Evolutionary conservation across 2,113 vertebrate genomes (phyloP), one percentile per base, ranked within the genome.

Genomic region (Stictonetta naevosa): DNA sequence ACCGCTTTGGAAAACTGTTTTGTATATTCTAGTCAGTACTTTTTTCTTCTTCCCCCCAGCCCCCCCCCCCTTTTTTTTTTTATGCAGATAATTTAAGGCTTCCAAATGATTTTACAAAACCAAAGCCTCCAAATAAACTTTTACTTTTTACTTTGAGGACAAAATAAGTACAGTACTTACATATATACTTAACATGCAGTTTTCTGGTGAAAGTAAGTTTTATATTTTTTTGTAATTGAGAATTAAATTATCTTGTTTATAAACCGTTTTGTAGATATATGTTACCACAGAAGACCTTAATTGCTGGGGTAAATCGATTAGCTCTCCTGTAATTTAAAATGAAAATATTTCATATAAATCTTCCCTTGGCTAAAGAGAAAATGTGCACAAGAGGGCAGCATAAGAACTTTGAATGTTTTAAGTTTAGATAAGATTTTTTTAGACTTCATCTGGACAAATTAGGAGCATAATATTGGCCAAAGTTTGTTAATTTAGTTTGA

Each of bases 371-470:
- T 82, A n/a, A 77, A 68, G 56, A 34, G 34, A 67, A 86, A 71
- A 42, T 53, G 9, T 15, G 42, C 98, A 97, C 93, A 86, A 97
- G 98, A 88, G 97, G 98, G 98, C 98, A 97, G 97, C 94, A 95
- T 53, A 89, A 92, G 91, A 71, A 76, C 79, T 90, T 62, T 17
- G 10, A 94, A 92, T 75, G 6, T 64, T 81, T 81, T 88, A 42
- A 81, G 8, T 3, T 13, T 64, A 23, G 7, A 2, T 31, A 11
- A 44, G 38, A 67, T 74, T 69, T 13, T 13, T 56, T 76, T 29
- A 59, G 28, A 28, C 15, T 40, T 75, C 8, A 40, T 88, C 21
- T 77, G 33, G 56, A 38, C 11, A 64, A 40, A 85, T 46, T 71
- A 18, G 25, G 71, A 33, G 13, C 34, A 10, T 53, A 83, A 29